A percentile compares a stretch with the other conserved stretches of the same genome.
phyloP scores from a whole-genome alignment of 2,113 vertebrate species.

The Toxotes chatareus region DNA sequence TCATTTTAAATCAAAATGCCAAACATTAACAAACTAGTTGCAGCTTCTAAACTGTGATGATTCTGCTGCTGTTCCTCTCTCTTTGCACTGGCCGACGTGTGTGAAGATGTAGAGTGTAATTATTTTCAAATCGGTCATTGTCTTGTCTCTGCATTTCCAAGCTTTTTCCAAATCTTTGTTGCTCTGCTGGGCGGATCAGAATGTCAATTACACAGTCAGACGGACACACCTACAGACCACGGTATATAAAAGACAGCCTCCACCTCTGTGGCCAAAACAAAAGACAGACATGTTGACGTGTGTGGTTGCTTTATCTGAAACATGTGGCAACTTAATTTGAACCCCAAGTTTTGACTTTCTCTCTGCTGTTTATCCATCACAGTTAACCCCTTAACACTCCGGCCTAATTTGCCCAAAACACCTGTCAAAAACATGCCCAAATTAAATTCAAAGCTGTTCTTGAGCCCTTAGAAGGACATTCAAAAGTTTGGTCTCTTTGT shows the following conservation, averaged over 20 bases:
- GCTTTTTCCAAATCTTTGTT: not conserved
- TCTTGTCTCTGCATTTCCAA: not conserved
- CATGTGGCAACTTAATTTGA: not conserved
- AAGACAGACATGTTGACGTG: not conserved
- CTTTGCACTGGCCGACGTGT: no score
- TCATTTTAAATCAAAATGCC: no score
- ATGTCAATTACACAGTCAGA: not conserved
- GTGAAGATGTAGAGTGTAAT: not conserved
- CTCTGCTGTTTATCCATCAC: not conserved
- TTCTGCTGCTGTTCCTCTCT: no score
- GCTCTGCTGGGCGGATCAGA: constrained; percentile 17
- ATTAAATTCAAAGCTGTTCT: no score
- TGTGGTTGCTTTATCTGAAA: not conserved
- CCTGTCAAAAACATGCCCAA: no score
- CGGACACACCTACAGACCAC: constrained; percentile 14
- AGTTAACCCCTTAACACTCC: no score
- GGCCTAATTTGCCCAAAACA: no score
- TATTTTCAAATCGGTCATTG: not conserved
- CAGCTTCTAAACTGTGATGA: no score
- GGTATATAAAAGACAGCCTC: not conserved
- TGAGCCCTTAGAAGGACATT: no score
- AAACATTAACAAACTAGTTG: no score
- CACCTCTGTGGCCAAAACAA: not conserved
- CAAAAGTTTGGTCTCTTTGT: no score
- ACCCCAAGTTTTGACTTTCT: not conserved